Evolutionary conservation across 2,888 invertebrate species (phyloP), one percentile per base, ranked within the genome.

Genomic region (Eucriotettix oculatus): DNA sequence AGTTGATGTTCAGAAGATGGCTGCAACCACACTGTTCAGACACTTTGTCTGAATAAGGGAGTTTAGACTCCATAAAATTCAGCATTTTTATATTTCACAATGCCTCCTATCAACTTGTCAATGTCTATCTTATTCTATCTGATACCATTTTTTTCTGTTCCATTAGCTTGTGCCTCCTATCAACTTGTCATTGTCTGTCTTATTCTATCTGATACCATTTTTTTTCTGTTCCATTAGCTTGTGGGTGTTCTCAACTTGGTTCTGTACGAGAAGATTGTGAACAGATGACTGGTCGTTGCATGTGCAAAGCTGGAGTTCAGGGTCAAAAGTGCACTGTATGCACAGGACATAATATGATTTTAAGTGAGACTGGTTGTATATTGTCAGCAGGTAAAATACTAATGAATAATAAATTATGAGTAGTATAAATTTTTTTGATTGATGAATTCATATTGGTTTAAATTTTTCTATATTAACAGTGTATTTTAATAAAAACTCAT

Each of bases 221-320:
- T 29, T 29, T 29, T 29, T 29, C n/a, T 48, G 2, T 14, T 9
- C 9, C 71, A 73, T 52, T 72, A 92, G 93, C 91, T 14, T 95
- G 94, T 72, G 88, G 87, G 9, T 94, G 94, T 70, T 90, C 92
- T 17, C 80, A 85, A 16, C 87, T 88, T 69, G 94, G 94, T 0
- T 90, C 93, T 0, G 86, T 87, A 1, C 80, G 93, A 17, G 87
- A 90, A 66, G 94, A 94, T 72, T 94, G 94, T 73, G 90, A 93
- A 69, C 94, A 94, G 76, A 92, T 90, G 86, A 91, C 88, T 0
- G 94, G 93, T 1, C 79, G 87, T 48, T 93, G 94, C 71, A 87
- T 90, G 43, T 95, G 94, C 75, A 89, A 87, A 69, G 81, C 85
- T 2, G 87, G 87, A 12, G 87, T 91, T 62, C 84, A 85, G 66